Conservation (phyloP, 2,797 vertebrate genomes). For the Rhinella marina region DNA sequence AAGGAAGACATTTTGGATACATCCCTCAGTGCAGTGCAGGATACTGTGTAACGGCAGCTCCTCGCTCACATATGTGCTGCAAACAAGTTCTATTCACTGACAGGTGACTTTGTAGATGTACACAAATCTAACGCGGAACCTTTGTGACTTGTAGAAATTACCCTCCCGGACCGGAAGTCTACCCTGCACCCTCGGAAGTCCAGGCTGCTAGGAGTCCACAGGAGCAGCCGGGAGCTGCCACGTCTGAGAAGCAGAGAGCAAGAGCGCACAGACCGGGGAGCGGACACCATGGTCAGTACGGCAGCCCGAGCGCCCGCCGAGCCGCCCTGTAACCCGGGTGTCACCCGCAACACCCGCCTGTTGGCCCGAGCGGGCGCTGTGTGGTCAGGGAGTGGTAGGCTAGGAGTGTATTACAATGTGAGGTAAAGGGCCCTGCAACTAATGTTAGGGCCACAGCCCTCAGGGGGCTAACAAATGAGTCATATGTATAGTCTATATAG, state of each 20-base stretch:
- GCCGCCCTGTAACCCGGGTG: no score
- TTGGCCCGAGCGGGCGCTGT: no score
- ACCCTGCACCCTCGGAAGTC: conserved; percentile 35
- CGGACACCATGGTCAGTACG: conserved; percentile 26
- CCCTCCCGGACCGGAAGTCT: conserved; percentile 26
- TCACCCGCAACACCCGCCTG: no score
- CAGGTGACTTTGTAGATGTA: background rate
- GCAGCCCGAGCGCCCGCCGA: no score
- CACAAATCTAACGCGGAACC: background rate
- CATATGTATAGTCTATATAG: background rate
- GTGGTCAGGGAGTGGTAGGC: no score
- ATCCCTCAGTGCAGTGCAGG: no score
- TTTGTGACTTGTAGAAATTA: background rate
- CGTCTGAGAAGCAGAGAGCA: conserved; percentile 25
- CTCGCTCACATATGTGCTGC: no score
- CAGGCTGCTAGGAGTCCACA: background rate
- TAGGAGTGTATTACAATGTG: no score
- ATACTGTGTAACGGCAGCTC: no score
- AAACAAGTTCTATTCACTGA: background rate
- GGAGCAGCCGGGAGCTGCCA: conserved; percentile 49
- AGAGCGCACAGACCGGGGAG: background rate
- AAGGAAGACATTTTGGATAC: no score
- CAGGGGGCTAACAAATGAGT: background rate
- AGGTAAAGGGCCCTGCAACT: background rate
- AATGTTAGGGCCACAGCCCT: background rate